phyloP scores from a whole-genome alignment of 2,888 invertebrate genomes.

The Archaeoteleia sp. region DNA sequence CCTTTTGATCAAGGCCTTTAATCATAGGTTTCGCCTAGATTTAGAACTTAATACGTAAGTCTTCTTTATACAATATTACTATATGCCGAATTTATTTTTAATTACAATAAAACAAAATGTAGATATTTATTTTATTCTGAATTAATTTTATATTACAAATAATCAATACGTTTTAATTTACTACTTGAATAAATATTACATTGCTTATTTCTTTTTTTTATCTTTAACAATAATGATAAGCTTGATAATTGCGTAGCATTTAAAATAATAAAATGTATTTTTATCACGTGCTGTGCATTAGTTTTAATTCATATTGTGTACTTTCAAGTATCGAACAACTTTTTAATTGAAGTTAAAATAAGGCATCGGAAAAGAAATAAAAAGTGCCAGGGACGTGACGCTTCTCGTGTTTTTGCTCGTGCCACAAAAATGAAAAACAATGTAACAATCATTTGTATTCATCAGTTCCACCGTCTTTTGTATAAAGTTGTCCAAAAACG shows the following conservation, averaged over 20 bases:
- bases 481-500: conserved; percentile 15
- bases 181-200: no score
- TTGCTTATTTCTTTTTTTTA: no score
- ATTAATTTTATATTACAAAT: no score
- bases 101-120: no score
- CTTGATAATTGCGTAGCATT: no score
- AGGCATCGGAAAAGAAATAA: conserved; percentile 4
- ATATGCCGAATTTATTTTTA: no score
- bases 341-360: conserved; percentile 44
- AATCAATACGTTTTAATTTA: no score
- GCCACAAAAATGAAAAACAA: conserved; percentile 21
- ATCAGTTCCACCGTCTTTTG: conserved; percentile 2
- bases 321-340: conserved; percentile 39
- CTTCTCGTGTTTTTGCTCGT: conserved; percentile 11
- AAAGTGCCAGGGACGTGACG: conserved; percentile 5
- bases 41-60: conserved; percentile 97
- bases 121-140: no score
- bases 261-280: conserved; percentile 11
- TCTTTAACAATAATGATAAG: no score
- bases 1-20: conserved; percentile 96
- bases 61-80: no score
- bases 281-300: conserved; percentile 22
- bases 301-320: conserved; percentile 22
- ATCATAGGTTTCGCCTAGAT: conserved; percentile 96
- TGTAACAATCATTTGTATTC: conserved; percentile 43